Base-by-base conservation (phyloP, 1,140 invertebrate species). In the Drosophila elegans region DNA sequence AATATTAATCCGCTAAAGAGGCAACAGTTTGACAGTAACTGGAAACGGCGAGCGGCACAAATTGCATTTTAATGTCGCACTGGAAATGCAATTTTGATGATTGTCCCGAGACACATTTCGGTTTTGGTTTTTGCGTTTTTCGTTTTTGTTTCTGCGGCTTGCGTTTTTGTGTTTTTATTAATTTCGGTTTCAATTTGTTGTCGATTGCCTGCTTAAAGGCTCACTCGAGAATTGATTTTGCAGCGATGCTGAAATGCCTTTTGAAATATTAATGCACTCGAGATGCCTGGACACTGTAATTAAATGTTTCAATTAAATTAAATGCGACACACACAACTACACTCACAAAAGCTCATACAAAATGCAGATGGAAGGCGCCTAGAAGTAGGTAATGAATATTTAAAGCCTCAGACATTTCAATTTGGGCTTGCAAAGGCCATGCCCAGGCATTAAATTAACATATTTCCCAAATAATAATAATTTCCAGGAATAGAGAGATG, bases 401-500 rank as follows among this genome's bases (percentile, higher is more conserved):
- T 88, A 86, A 88, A 68, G 54, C 64, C 63, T 61, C 41, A 72
- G 66, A 80, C 63, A 83, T 86, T 86, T 88, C 78, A 86, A 82
- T 85, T 82, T 75, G 62, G 44, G 27, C 29, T 27, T 38, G 7
- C 12, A 55, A 38, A 41, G 9, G 46, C 59, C 46, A 89, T 54
- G 84, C 76, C 80, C 67, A 71, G 66, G 62, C 85, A 89, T 89
- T 78, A 89, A 89, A 89, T 89, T 89, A 89, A 89, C 84, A 89
- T 89, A 89, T 89, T 89, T 89, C 66, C 61, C 62, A 89, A 89
- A 89, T 89, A 89, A 88, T 89, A 82, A 88, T 88, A 89, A 88
- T 77, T 88, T 88, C 42, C 57, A 41, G 13, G 38, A 25, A 54
- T 9, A 21, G 11, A 39, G 51, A 61, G 29, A 59, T 41, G 68